Base-by-base conservation (phyloP, 2,113 vertebrate species). In the Thalassoma bifasciatum region DNA sequence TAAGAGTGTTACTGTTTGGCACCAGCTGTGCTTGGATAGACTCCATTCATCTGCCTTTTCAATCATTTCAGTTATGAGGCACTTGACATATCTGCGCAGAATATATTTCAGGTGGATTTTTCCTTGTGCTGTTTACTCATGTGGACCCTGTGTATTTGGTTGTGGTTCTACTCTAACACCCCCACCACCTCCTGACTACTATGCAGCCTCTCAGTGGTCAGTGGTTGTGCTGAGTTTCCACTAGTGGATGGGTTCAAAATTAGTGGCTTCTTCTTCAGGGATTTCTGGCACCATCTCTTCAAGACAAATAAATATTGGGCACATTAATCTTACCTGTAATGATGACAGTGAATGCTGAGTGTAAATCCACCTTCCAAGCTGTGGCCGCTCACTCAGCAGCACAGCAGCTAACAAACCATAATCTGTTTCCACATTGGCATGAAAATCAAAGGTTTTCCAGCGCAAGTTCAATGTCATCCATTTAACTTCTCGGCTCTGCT, bases 161-260 rank as follows among this genome's bases (percentile, higher is more conserved):
- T 90, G 90, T 78, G 91, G 92, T 79, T 66, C 69, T 38, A 16
- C 74, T 86, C 77, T 6, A 30, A 30, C 30, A 30, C 30, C 30
- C 79, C 75, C 50, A 63, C 79, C 75, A 86, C 81, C 83, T 90
- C 83, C 69, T 82, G 84, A 72, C 77, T 80, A 72, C 82, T 87
- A 77, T 84, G 80, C 86, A 91, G 88, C 90, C 85, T 90, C 86
- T 85, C 87, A 75, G 89, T 67, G 79, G 91, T 89, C 85, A 76
- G 88, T 79, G 88, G 89, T 89, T 90, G 87, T 62, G 89, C 89
- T 69, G 67, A 89, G 89, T 93, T 93, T 94, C 92, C 92, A 89
- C 84, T 72, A 86, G 78, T 76, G 68, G 77, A 77, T 83, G 81
- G 86, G 71, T 83, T 89, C 76, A 78, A 85, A 79, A 82, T 83